Evolutionary conservation across 2,797 vertebrate genomes (phyloP), one percentile per base, ranked within the genome.

Genomic region (Neosilurus mollespiculum): DNA sequence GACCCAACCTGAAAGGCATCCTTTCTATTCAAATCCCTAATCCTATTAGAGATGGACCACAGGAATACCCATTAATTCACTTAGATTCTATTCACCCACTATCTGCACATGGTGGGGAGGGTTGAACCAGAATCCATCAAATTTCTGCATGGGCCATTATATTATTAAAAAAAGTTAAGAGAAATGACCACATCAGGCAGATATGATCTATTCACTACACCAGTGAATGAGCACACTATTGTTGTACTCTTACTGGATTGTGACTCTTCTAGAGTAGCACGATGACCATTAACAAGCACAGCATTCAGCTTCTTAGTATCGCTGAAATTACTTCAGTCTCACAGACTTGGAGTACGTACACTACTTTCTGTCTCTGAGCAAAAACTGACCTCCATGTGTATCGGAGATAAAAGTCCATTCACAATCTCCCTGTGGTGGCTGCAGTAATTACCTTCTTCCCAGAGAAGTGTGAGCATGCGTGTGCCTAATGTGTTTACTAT

Each of bases 351-450:
- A 85, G 84, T 61, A 71, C 10, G 66, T 49, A 54, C 22, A 24
- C 43, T 22, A 43, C 51, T 64, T 69, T 80, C 70, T 67, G 65
- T 71, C 84, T 78, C 49, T 58, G 73, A 78, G 80, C 80, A 78
- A 82, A 61, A 80, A 70, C 80, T 85, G 84, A 85, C 84, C 84
- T 78, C 84, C 84, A 59, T 78, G 75, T 51, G 66, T 43, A 80
- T 66, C 59, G 16, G 22, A 79, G 84, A 85, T 85, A 85, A 85
- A 85, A 85, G 84, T 66, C 75, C 65, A 65, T 85, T 85, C 84
- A 82, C 75, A 72, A 66, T 85, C 80, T 72, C 66, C 66, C 84
- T 78, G 66, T 73, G 51, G 64, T 16, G 51, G 66, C 62, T 65
- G 58, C 34, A 12, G 80, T 85, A 85, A 85, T 85, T 82, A 85